A percentile compares a stretch with the other conserved stretches of the same genome.
phyloP scores from a whole-genome alignment of 2,888 invertebrate genomes.

The Leucoptera coffeella region DNA sequence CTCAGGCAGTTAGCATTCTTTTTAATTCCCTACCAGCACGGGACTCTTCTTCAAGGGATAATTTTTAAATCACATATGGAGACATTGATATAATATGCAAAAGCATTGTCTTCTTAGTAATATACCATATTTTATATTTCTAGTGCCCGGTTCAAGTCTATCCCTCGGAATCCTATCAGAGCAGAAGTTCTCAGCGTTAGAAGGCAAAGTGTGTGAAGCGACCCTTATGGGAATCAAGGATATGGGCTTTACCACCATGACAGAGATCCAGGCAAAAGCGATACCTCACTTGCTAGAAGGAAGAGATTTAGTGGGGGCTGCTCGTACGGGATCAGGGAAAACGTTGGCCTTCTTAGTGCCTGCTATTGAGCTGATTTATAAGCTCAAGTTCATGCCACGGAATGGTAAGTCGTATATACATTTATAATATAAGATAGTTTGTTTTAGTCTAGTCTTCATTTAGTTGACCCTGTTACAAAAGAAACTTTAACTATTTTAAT shows the following conservation, averaged over 20 bases:
- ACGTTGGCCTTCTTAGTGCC: conserved; percentile 94
- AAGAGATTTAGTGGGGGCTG: conserved; percentile 88
- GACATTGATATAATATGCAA: too few species aligned
- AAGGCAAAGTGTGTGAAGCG: conserved; percentile 68
- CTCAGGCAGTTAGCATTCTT: too few species aligned
- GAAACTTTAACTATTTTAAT: too few species aligned
- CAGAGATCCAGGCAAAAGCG: conserved; percentile 87
- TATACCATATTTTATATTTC: conserved; percentile 9
- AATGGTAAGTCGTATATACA: conserved; percentile 58
- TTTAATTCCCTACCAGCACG: too few species aligned
- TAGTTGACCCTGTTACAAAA: too few species aligned
- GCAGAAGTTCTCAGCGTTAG: conserved; percentile 50
- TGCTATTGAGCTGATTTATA: conserved; percentile 87
- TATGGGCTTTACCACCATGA: conserved; percentile 94
- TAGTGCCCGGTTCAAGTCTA: conserved; percentile 60
- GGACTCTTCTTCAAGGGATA: too few species aligned
- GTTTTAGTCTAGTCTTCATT: too few species aligned
- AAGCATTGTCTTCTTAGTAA: conserved; percentile 1
- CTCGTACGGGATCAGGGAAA: conserved; percentile 95
- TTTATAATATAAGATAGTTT: too few species aligned
- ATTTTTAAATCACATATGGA: too few species aligned
- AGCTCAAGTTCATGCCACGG: conserved; percentile 85
- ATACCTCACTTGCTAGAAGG: conserved; percentile 89
- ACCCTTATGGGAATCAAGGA: conserved; percentile 80
- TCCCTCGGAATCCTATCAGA: conserved; percentile 57